A percentile compares a stretch with the other conserved stretches of the same genome.
phyloP scores from a whole-genome alignment of 2,113 vertebrate species.

The Mystacornis crossleyi region DNA sequence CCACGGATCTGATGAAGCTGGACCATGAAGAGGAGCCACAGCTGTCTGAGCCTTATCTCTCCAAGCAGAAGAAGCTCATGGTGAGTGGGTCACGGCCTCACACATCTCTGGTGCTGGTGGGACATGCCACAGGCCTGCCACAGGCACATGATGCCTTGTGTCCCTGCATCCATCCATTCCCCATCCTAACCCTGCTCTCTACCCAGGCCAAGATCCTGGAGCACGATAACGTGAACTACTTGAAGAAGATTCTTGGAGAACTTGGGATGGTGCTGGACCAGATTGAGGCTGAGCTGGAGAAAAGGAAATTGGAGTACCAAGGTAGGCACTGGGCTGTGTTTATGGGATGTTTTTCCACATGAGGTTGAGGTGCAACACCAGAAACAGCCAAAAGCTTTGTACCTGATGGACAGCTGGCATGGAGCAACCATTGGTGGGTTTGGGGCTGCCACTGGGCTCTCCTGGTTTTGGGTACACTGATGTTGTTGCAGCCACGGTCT shows the following conservation, averaged over 20 bases:
- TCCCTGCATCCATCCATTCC: not conserved
- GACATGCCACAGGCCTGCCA: not conserved
- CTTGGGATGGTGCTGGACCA: slow-evolving; percentile 96
- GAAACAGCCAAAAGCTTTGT: not conserved
- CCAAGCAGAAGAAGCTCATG: slow-evolving; percentile 99
- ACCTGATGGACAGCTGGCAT: not conserved
- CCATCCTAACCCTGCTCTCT: not conserved
- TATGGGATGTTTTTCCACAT: not conserved
- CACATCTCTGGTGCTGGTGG: not conserved
- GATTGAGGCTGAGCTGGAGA: slow-evolving; percentile 96
- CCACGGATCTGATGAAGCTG: slow-evolving; percentile 93
- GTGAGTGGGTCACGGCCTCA: slow-evolving; percentile 68
- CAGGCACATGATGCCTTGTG: not conserved
- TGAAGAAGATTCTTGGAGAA: slow-evolving; percentile 96
- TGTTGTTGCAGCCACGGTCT: not conserved
- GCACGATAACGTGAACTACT: slow-evolving; percentile 94
- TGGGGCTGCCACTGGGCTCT: not conserved
- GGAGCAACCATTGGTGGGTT: accelerated
- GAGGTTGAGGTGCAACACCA: not conserved
- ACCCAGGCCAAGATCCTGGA: slow-evolving; percentile 94
- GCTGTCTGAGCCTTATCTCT: slow-evolving; percentile 96
- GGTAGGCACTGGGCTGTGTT: slow-evolving; percentile 71
- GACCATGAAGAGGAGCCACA: slow-evolving; percentile 95
- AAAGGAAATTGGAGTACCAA: slow-evolving; percentile 95
- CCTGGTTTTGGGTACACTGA: not conserved